Base-by-base conservation (phyloP, 2,797 vertebrate genomes). In the Artibeus jamaicensis region DNA sequence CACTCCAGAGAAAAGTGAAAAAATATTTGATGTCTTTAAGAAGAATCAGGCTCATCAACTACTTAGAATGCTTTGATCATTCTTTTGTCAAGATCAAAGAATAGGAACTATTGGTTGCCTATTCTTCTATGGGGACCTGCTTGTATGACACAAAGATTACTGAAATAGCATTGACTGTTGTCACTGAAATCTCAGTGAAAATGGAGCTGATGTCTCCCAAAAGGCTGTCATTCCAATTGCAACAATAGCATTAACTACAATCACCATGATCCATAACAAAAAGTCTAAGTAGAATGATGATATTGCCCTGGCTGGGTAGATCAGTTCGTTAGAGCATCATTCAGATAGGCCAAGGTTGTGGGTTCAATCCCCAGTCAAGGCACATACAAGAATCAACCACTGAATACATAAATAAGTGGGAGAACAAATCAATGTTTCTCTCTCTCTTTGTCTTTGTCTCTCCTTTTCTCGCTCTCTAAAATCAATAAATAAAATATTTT, bases 21-120 rank as follows among this genome's bases (percentile, higher is more conserved):
- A 90, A 74, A 62, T 86, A 53, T 15, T 86, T 70, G 22, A 62
- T 77, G 6, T 79, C 9, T 88, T 90, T 82, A 71, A 86, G 90
- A 34, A 76, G 19, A 81, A 29, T 78, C 32, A 86, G 34, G 26
- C 6, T 76, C 44, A 92, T 59, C 91, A 84, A 94, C 39, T 87
- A 3, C 50, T 91, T 70, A 95, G 46, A 87, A 70, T 73, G 32
- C 78, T 95, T 95, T 97, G 82, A 92, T 96, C 74, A 86, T 92
- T 91, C 62, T 89, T 95, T 97, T 93, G 84, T 95, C 44, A 89
- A 77, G 79, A 96, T 95, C 53, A 96, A 93, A 97, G 48, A 95
- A 94, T 73, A 92, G 18, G 11, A 19, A 89, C 71, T 92, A 92
- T 96, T 96, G 91, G 96, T 95, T 94, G 91, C 53, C 42, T 91